These are phyloP conservation scores for Lepidocyrtoides sp. DNA, from an alignment of 2,888 invertebrate genomes.

Conservation along the genomic window DNA sequence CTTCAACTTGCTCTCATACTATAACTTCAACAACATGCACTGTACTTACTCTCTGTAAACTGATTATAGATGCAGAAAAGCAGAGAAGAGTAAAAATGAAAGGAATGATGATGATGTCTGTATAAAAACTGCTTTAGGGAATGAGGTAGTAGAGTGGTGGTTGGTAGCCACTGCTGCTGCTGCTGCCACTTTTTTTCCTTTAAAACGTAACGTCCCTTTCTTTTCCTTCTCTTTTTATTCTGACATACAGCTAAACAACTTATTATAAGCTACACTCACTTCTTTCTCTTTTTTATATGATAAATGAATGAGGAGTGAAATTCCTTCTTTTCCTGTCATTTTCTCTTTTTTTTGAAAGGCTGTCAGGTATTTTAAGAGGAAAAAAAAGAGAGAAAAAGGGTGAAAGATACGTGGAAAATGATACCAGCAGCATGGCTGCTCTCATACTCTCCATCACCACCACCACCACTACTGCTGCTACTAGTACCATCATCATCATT, in stretches of 20 bases:
- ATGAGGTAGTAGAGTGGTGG: neutral
- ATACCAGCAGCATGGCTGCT: neutral
- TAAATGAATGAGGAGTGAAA: slow-evolving; percentile 15
- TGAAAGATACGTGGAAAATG: neutral
- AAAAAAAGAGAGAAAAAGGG: too few species aligned
- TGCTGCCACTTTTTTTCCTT: slow-evolving; percentile 8
- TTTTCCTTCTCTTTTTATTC: neutral
- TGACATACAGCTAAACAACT: neutral
- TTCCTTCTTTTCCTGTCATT: slow-evolving; percentile 19
- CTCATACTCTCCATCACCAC: too few species aligned
- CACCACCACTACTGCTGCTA: too few species aligned
- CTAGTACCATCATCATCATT: neutral
- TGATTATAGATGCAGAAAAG: slow-evolving; percentile 41
- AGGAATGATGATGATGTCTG: slow-evolving; percentile 42
- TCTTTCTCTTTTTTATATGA: neutral
- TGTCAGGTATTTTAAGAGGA: neutral
- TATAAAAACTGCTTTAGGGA: slow-evolving; percentile 27
- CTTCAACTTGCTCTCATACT: neutral
- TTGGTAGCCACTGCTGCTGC: neutral
- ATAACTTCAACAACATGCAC: too few species aligned
- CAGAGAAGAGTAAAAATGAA: slow-evolving; percentile 15
- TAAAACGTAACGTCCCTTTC: too few species aligned
- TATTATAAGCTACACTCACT: neutral
- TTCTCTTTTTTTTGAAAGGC: neutral
- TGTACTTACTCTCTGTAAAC: slow-evolving; percentile 5